phyloP scores from a whole-genome alignment of 2,113 vertebrate genomes.

The Lophochroa leadbeateri region DNA sequence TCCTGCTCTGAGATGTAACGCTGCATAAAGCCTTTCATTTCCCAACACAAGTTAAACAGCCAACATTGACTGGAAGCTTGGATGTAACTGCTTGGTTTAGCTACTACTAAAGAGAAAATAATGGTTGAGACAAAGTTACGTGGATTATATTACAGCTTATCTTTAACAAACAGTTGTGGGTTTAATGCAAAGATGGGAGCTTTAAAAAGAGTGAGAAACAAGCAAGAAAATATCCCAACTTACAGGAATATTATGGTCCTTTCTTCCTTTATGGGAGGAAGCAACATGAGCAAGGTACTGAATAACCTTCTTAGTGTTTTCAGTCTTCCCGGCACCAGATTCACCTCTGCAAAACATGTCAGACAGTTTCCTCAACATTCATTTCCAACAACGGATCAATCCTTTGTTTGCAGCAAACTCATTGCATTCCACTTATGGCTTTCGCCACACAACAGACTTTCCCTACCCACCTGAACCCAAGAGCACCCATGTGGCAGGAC shows the following conservation, averaged over 20 bases:
- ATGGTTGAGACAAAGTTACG: not conserved
- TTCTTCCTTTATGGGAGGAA: constrained; percentile 97
- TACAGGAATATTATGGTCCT: constrained; percentile 96
- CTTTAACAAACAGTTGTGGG: not conserved
- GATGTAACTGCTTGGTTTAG: not conserved
- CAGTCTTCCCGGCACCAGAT: constrained; percentile 98
- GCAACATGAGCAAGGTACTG: constrained; percentile 98
- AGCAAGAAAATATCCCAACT: constrained; percentile 71
- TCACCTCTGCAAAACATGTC: constrained; percentile 85
- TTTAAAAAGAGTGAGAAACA: not conserved
- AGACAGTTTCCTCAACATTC: constrained; percentile 24
- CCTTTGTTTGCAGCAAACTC: not conserved
- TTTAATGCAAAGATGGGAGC: not conserved
- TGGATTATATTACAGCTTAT: not conserved
- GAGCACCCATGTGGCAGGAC: not conserved
- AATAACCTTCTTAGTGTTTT: constrained; percentile 99
- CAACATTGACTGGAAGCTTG: not conserved
- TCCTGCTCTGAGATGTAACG: not conserved
- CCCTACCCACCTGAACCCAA: not conserved
- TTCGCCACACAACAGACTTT: not conserved
- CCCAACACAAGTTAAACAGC: not conserved
- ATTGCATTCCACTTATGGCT: not conserved
- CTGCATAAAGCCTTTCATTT: not conserved
- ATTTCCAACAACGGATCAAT: not conserved
- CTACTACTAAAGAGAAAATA: not conserved